A percentile compares a stretch with the other conserved stretches of the same genome.
Evolutionary conservation across 2,797 vertebrate genomes (phyloP).

Genomic region (Scolopax bukidnonensis): DNA sequence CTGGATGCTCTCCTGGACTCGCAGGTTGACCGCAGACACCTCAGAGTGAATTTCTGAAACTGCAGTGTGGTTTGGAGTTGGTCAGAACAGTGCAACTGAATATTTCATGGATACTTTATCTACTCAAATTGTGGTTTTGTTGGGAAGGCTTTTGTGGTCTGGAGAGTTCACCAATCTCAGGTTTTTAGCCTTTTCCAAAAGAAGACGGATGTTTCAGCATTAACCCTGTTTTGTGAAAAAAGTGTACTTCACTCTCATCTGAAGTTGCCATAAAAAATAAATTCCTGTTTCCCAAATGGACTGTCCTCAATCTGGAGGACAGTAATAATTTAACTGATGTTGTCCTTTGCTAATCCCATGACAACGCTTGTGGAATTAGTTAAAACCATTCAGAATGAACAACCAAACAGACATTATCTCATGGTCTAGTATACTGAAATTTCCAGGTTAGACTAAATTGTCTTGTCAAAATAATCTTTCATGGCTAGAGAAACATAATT

Average conservation of each 20-base stretch:
- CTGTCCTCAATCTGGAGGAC: neutral
- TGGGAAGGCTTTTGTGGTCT: neutral
- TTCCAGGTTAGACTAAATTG: neutral
- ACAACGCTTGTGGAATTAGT: neutral
- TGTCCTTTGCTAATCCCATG: neutral
- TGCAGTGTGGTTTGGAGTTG: neutral
- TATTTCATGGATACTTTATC: neutral
- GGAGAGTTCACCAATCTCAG: neutral
- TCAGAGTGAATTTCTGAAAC: neutral
- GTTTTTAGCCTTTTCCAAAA: neutral
- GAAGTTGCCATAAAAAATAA: neutral
- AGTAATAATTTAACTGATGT: neutral
- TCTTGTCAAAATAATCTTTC: neutral
- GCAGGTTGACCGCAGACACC: neutral
- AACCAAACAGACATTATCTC: neutral
- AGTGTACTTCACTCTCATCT: neutral
- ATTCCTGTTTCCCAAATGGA: neutral
- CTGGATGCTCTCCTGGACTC: neutral
- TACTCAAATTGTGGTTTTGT: neutral
- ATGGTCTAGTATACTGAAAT: neutral
- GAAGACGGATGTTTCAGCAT: neutral
- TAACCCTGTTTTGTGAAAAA: neutral
- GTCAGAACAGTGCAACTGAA: neutral
- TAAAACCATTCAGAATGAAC: neutral
- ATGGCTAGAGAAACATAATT: neutral